phyloP scores from a whole-genome alignment of 2,113 vertebrate genomes.

The Notothenia rossii region DNA sequence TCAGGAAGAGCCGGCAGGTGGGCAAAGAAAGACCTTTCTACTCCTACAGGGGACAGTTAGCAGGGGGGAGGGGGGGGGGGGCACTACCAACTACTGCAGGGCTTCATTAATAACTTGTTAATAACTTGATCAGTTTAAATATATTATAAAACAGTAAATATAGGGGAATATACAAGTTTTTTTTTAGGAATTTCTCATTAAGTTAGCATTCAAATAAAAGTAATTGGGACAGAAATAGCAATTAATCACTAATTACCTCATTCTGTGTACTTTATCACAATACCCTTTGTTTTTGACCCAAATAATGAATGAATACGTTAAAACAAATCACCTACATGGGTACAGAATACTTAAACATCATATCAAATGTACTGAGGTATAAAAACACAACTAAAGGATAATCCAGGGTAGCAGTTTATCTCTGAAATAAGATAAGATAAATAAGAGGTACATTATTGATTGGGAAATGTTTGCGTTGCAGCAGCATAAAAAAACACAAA shows the following conservation, averaged over 20 bases:
- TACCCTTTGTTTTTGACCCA: background rate
- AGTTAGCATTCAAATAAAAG: background rate
- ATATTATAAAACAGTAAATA: background rate
- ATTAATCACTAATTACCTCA: background rate
- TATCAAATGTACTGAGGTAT: background rate
- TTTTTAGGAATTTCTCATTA: background rate
- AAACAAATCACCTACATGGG: background rate
- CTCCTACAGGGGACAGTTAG: slow-evolving; percentile 24
- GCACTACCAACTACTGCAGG: background rate
- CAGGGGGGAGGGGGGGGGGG: background rate
- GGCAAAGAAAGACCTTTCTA: slow-evolving; percentile 32
- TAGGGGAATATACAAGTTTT: background rate
- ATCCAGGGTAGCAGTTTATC: background rate
- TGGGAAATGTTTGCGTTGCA: too few species aligned
- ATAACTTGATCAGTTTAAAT: background rate
- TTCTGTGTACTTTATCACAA: background rate
- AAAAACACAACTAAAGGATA: background rate
- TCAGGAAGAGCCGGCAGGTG: slow-evolving; percentile 54
- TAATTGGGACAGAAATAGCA: background rate
- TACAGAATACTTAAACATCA: background rate
- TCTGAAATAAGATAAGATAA: background rate
- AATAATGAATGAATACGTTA: background rate
- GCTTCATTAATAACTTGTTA: background rate
- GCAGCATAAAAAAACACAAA: too few species aligned
- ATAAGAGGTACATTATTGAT: too few species aligned